Conservation (phyloP, 1,140 invertebrate species). For the Lordiphosa collinella region DNA sequence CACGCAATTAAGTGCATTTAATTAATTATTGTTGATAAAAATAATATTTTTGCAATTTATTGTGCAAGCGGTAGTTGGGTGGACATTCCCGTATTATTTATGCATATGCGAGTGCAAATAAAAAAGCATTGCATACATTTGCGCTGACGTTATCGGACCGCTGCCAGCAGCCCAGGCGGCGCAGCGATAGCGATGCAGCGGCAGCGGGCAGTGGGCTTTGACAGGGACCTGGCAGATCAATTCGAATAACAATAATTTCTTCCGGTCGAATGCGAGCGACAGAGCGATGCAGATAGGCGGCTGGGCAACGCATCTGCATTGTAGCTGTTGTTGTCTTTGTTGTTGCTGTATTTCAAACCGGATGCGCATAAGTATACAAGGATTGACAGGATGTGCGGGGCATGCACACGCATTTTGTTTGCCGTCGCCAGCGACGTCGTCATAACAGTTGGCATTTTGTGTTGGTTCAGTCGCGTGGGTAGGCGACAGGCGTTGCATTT, state of each 20-base stretch:
- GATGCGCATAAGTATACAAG: constrained; percentile 70
- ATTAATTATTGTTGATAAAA: constrained; percentile 78
- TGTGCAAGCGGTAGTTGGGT: constrained; percentile 46
- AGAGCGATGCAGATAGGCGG: constrained; percentile 28
- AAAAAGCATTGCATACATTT: constrained; percentile 30
- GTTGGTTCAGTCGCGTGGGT: neutral
- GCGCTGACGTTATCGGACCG: constrained; percentile 65
- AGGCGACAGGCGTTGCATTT: constrained; percentile 2
- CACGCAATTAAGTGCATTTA: constrained; percentile 78
- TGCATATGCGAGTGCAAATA: constrained; percentile 68
- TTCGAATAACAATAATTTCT: constrained; percentile 78
- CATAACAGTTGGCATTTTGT: constrained; percentile 8
- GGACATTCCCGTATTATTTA: constrained; percentile 52
- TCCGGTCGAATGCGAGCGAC: constrained; percentile 53
- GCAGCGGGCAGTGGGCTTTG: no score
- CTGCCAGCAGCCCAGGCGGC: constrained; percentile 45
- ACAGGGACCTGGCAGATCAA: constrained; percentile 55
- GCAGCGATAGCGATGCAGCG: constrained; percentile 44
- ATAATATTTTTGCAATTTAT: constrained; percentile 78
- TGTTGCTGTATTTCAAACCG: constrained; percentile 50
- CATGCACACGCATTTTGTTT: constrained; percentile 59
- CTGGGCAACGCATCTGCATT: constrained; percentile 29
- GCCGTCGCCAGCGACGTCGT: constrained; percentile 12
- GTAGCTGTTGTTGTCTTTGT: constrained; percentile 16
- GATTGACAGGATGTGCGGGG: constrained; percentile 75